phyloP scores from a whole-genome alignment of 2,113 vertebrate genomes.

The Arothron firmamentum region DNA sequence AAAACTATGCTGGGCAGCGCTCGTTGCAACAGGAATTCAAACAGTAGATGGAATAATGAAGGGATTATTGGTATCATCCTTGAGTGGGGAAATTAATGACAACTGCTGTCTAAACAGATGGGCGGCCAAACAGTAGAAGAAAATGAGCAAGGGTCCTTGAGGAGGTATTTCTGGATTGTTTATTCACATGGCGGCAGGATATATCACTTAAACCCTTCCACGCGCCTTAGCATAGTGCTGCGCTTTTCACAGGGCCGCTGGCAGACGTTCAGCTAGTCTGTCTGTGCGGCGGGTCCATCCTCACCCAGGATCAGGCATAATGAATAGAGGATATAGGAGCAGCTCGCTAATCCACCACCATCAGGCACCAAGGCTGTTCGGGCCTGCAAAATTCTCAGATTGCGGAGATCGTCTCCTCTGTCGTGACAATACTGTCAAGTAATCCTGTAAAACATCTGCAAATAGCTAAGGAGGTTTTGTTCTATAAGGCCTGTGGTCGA shows the following conservation, averaged over 20 bases:
- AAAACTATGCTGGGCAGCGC: neutral
- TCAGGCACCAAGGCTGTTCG: conserved; percentile 12
- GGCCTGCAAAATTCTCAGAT: conserved; percentile 31
- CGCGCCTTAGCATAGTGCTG: conserved; percentile 56
- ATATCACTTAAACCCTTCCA: conserved; percentile 69
- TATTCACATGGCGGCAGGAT: conserved; percentile 71
- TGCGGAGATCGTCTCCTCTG: conserved; percentile 31
- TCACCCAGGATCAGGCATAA: conserved; percentile 52
- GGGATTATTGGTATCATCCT: conserved; percentile 6
- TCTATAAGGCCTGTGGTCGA: no score
- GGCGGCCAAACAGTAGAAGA: conserved; percentile 29
- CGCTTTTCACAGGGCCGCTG: conserved; percentile 33
- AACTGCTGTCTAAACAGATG: conserved; percentile 37
- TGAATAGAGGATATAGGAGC: conserved; percentile 61
- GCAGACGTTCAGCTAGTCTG: conserved; percentile 30
- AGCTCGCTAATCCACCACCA: conserved; percentile 52
- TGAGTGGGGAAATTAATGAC: conserved; percentile 22
- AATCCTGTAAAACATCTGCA: conserved; percentile 6
- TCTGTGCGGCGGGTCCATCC: conserved; percentile 20
- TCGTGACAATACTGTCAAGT: conserved; percentile 2
- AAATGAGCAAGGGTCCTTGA: conserved; percentile 13
- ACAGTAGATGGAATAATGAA: neutral
- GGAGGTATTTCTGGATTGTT: conserved; percentile 70
- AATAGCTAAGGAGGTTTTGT: neutral
- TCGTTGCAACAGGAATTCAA: neutral